These are phyloP conservation scores for Parotia lawesii DNA, from an alignment of 2,113 vertebrate species.

Conservation along the genomic window DNA sequence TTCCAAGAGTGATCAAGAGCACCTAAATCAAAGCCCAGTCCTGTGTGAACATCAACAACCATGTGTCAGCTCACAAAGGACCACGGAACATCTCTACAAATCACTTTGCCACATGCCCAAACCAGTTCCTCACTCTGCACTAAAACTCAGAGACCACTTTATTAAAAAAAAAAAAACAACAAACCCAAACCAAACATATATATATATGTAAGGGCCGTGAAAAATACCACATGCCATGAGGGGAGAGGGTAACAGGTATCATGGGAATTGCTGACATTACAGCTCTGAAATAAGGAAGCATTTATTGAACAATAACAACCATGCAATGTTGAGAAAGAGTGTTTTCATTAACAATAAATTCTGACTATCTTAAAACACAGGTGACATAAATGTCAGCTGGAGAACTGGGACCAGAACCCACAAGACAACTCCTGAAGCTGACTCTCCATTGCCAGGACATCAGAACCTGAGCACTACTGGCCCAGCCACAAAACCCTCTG, in stretches of 20 bases:
- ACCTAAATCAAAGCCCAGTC: neutral
- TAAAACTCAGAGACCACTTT: neutral
- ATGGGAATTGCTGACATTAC: accelerated
- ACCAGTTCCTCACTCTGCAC: neutral
- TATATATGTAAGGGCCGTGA: neutral
- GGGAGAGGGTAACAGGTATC: neutral
- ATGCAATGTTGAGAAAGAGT: accelerated
- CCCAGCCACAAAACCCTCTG: neutral
- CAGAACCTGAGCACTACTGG: neutral
- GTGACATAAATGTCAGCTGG: neutral
- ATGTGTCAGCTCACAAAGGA: neutral
- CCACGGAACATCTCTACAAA: neutral
- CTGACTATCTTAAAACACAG: neutral
- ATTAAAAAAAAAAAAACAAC: too few relatives aligned
- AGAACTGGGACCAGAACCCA: neutral
- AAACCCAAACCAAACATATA: too few relatives aligned
- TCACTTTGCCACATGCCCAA: neutral
- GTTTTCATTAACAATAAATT: neutral
- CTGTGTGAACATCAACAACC: neutral
- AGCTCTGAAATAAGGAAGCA: neutral
- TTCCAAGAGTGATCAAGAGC: neutral
- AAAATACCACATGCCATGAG: neutral
- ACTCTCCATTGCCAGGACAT: neutral
- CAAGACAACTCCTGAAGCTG: neutral
- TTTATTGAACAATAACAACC: neutral